These are phyloP conservation scores for Globodera ellingtonae DNA, from an alignment of 1,140 invertebrate genomes.

Conservation along the genomic window DNA sequence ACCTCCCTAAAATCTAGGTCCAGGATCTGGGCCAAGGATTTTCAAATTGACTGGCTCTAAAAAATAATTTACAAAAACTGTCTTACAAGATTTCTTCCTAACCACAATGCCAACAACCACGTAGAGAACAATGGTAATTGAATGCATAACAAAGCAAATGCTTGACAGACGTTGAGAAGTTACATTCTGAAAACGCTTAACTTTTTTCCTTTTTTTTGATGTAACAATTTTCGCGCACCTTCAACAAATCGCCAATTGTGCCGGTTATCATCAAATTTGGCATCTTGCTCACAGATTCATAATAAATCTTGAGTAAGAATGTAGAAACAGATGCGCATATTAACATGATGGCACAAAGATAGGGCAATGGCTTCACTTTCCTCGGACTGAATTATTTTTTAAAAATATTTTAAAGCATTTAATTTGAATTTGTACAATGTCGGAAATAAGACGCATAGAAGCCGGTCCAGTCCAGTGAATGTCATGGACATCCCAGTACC, in stretches of 20 bases:
- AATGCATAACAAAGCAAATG: neutral
- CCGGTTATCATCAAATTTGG: slow-evolving; percentile 5
- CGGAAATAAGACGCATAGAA: slow-evolving; percentile 15
- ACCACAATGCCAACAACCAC: slow-evolving; percentile 9
- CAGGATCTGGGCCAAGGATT: too few species aligned
- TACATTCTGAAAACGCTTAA: too few species aligned
- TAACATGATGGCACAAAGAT: slow-evolving; percentile 9
- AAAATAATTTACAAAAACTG: too few species aligned
- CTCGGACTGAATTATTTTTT: neutral
- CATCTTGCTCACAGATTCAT: neutral
- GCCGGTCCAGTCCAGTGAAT: neutral
- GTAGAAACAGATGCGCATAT: neutral
- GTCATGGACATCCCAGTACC: too few species aligned
- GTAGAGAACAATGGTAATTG: slow-evolving; percentile 19
- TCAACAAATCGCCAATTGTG: slow-evolving; percentile 18
- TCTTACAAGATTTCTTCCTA: neutral
- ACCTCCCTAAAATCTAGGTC: too few species aligned
- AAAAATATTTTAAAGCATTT: too few species aligned
- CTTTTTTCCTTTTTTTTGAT: too few species aligned
- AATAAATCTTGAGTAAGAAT: neutral
- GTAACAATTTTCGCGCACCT: neutral
- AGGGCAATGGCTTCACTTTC: neutral
- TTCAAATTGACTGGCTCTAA: too few species aligned
- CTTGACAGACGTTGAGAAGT: neutral
- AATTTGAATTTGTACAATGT: neutral